Base-by-base conservation (phyloP, 2,113 vertebrate species). In the Plestiodon gilberti region DNA sequence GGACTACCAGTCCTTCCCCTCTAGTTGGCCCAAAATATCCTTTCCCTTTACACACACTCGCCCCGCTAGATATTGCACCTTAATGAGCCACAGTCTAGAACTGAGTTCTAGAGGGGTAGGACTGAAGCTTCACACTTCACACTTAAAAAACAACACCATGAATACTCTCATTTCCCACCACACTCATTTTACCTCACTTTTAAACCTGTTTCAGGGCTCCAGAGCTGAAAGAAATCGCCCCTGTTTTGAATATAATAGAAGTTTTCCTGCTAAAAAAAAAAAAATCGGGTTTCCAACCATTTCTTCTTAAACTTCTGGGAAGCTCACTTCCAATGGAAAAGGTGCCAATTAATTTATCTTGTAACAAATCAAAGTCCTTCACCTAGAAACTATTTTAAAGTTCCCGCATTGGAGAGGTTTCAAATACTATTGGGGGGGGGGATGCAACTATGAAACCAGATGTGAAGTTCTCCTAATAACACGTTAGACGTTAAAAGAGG, bases 271-370 rank as follows among this genome's bases (percentile, higher is more conserved):
- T 81, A 61, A 81, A n/a, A 75, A 69, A 33, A 75, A 62, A 14
- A 52, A 81, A 90, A 83, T 59, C 82, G 83, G 87, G 8, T 25
- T 73, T 82, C 52, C 69, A 74, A 22, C 20, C 9, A 28, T 62
- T n/a, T 11, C 25, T 80, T 86, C 64, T 25, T 7, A 76, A 35
- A 67, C 6, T 1, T 3, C 17, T 23, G 65, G 55, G 33, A 59
- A 20, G 73, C 91, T 82, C 84, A 84, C 55, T 78, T 85, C 7
- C 90, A 62, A 87, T 88, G 90, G 82, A 59, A 85, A 87, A 83
- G 83, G 70, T 61, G 76, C 78, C 89, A 92, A 89, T 52, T 61
- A 23, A 75, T 85, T 93, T 91, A 79, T 7, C 1, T 13, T 17
- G 23, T 1, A 78, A 81, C 79, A 64, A 81, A 22, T 15, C 88